Percentiles rank a stretch among this genome's conserved stretches.
Evolutionary conservation across 2,113 vertebrate genomes (phyloP).

Genomic region (Tragelaphus imberbis): DNA sequence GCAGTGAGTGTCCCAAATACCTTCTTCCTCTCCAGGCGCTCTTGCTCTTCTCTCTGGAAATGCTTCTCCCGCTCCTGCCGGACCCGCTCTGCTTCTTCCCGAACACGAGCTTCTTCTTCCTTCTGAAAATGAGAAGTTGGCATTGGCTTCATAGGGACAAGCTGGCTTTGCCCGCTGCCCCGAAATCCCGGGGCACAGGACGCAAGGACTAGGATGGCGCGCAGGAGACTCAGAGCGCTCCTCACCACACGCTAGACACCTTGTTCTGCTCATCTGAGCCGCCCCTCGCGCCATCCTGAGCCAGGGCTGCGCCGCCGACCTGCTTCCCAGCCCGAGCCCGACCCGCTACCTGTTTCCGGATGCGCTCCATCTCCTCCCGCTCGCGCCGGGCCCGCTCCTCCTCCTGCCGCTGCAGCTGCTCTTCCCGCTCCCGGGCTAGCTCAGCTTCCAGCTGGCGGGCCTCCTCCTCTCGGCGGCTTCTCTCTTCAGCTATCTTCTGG

Average conservation of each 20-base stretch:
- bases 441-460: constrained; percentile 83
- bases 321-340: neutral
- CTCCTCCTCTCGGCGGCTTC: constrained; percentile 87
- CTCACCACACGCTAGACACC: rapidly evolving
- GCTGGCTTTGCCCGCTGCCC: neutral
- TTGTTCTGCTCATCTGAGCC: neutral
- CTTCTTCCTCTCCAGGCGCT: constrained; percentile 97
- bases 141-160: neutral
- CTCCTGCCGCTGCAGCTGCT: constrained; percentile 62
- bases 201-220: rapidly evolving
- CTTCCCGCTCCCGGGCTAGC: constrained; percentile 80
- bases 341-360: constrained; percentile 83
- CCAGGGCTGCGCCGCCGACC: neutral
- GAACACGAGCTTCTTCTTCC: constrained; percentile 90
- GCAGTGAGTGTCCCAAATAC: constrained; percentile 67
- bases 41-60: constrained; percentile 95
- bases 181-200: rapidly evolving
- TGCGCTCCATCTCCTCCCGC: constrained; percentile 83
- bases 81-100: constrained; percentile 88
- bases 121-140: constrained; percentile 69
- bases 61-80: constrained; percentile 92
- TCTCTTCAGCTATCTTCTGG: constrained; percentile 88
- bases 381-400: constrained; percentile 84
- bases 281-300: rapidly evolving
- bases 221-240: rapidly evolving